These are phyloP conservation scores for Trochalopteron elliotii DNA, from an alignment of 2,113 vertebrate species.

Conservation along the genomic window DNA sequence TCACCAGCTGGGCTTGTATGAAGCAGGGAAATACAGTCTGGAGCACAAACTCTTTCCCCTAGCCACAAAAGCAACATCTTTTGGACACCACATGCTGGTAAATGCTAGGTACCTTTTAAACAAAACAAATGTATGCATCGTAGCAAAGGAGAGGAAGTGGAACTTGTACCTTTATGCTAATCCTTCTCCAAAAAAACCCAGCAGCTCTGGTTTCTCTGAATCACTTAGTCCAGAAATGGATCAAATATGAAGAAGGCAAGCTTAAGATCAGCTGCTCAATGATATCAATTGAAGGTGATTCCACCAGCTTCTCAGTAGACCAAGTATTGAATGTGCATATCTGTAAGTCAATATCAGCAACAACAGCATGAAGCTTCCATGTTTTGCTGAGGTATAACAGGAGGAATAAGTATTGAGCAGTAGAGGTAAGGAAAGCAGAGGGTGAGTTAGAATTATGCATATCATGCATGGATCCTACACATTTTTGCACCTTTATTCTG, in stretches of 20 bases:
- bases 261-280: not conserved
- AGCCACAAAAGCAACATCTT: not conserved
- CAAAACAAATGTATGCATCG: not conserved
- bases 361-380: not conserved
- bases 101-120: not conserved
- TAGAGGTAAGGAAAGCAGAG: not conserved
- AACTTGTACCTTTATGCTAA: not conserved
- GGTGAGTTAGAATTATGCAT: not conserved
- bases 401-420: not conserved
- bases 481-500: not conserved
- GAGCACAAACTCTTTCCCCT: not conserved
- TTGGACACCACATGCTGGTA: not conserved
- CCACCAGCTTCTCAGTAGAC: not conserved
- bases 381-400: not conserved
- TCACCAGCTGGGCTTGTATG: not conserved
- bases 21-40: not conserved
- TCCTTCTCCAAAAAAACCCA: not conserved
- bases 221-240: not conserved
- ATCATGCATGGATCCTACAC: not conserved
- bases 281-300: not conserved
- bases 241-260: not conserved
- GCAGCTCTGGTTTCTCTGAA: not conserved
- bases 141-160: not conserved
- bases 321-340: not conserved
- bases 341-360: not conserved